phyloP scores from a whole-genome alignment of 2,797 vertebrate genomes.

The Notolabrus celidotus region DNA sequence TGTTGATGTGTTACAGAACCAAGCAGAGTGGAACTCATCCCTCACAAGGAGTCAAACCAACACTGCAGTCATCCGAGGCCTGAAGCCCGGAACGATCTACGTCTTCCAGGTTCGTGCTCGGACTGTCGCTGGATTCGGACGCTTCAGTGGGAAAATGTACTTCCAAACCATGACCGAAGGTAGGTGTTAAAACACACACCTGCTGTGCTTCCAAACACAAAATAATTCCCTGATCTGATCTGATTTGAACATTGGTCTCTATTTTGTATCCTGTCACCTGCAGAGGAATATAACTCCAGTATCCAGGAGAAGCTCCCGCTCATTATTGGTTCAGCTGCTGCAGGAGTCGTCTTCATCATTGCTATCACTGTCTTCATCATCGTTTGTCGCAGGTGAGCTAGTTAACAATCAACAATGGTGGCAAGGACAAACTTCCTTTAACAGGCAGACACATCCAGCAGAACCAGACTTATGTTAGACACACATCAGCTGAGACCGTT shows the following conservation, averaged over 20 bases:
- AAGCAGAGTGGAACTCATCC: constrained; percentile 92
- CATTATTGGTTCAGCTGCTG: constrained; percentile 93
- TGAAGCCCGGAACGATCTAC: constrained; percentile 94
- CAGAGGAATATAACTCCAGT: constrained; percentile 95
- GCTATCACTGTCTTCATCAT: constrained; percentile 91
- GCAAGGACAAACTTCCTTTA: too few relatives aligned
- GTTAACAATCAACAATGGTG: background rate
- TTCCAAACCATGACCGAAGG: constrained; percentile 99
- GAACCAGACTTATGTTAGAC: too few relatives aligned
- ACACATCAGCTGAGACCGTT: too few relatives aligned
- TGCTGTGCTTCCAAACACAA: too few relatives aligned
- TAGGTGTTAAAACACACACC: constrained; percentile 64
- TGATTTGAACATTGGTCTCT: background rate
- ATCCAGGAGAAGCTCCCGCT: constrained; percentile 96
- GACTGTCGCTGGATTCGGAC: constrained; percentile 96
- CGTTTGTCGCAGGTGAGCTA: constrained; percentile 91
- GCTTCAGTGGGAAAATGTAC: constrained; percentile 98
- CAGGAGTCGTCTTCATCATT: constrained; percentile 93
- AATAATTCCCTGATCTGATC: background rate
- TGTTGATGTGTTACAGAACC: constrained; percentile 82
- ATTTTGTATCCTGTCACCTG: constrained; percentile 19
- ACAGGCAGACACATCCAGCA: too few relatives aligned
- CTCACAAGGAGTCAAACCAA: constrained; percentile 93
- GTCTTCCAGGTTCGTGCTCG: constrained; percentile 97
- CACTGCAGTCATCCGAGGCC: constrained; percentile 89